Conservation (phyloP, 2,888 invertebrate genomes). For the Dryadula phaetusa region DNA sequence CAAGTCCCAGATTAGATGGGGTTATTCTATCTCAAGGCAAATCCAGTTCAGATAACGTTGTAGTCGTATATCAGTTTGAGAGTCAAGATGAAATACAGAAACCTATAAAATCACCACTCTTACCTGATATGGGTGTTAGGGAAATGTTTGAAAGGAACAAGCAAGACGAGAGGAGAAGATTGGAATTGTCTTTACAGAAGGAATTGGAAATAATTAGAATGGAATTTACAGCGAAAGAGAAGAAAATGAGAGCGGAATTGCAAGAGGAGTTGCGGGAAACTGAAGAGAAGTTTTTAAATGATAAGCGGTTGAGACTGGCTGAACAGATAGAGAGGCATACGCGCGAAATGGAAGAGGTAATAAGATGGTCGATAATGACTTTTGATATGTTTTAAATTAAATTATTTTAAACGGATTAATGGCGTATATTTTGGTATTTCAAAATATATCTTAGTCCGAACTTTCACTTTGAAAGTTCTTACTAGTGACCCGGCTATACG, state of each 20-base stretch:
- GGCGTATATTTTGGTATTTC: no score
- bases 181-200: slow-evolving; percentile 74
- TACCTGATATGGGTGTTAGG: slow-evolving; percentile 70
- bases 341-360: slow-evolving; percentile 76
- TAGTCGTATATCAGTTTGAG: slow-evolving; percentile 78
- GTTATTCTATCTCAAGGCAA: slow-evolving; percentile 78
- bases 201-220: slow-evolving; percentile 82
- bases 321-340: slow-evolving; percentile 76
- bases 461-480: no score
- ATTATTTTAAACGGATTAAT: no score
- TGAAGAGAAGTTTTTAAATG: slow-evolving; percentile 73
- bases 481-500: no score
- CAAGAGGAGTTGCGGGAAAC: slow-evolving; percentile 79
- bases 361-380: no score
- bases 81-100: slow-evolving; percentile 66
- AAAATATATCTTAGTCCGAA: no score
- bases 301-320: slow-evolving; percentile 71
- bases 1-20: slow-evolving; percentile 74
- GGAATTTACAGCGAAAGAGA: slow-evolving; percentile 83
- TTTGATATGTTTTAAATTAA: slow-evolving; percentile 30
- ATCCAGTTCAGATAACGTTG: slow-evolving; percentile 73
- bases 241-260: slow-evolving; percentile 81
- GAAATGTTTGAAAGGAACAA: slow-evolving; percentile 75
- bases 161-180: slow-evolving; percentile 64
- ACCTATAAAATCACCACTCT: slow-evolving; percentile 67